A percentile compares a stretch with the other conserved stretches of the same genome.
phyloP scores from a whole-genome alignment of 2,888 invertebrate species.

The Conchocele bisecta region DNA sequence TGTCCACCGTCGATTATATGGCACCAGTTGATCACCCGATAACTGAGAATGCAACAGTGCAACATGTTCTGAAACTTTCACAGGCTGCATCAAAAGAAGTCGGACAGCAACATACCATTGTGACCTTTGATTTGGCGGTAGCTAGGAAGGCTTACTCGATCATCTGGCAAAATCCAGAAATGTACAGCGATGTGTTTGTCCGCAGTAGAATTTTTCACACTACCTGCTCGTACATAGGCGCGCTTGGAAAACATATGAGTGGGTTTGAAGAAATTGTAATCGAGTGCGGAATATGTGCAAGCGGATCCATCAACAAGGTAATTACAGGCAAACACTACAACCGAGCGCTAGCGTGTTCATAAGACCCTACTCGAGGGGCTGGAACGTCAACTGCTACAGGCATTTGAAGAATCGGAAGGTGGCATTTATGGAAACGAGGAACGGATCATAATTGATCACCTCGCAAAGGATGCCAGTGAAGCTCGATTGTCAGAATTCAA shows the following conservation, averaged over 20 bases:
- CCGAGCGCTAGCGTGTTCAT: conserved; percentile 30
- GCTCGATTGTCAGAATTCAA: too few species aligned
- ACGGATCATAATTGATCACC: too few species aligned
- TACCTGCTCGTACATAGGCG: conserved; percentile 10
- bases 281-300: conserved; percentile 22
- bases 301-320: conserved; percentile 31
- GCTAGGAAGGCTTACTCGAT: conserved; percentile 37
- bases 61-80: conserved; percentile 32
- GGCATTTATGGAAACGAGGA: too few species aligned
- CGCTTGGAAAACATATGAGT: conserved; percentile 30
- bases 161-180: conserved; percentile 33
- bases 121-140: conserved; percentile 45
- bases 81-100: conserved; percentile 20
- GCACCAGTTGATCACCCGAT: too few species aligned
- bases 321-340: conserved; percentile 32
- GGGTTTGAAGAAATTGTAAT: conserved; percentile 28
- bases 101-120: conserved; percentile 35
- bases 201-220: conserved; percentile 23
- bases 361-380: too few species aligned
- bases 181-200: conserved; percentile 12
- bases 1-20: too few species aligned
- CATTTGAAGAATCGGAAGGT: too few species aligned
- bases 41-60: too few species aligned
- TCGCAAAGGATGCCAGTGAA: too few species aligned
- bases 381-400: too few species aligned